phyloP scores from a whole-genome alignment of 2,888 invertebrate species.

The Mythimna pallens region DNA sequence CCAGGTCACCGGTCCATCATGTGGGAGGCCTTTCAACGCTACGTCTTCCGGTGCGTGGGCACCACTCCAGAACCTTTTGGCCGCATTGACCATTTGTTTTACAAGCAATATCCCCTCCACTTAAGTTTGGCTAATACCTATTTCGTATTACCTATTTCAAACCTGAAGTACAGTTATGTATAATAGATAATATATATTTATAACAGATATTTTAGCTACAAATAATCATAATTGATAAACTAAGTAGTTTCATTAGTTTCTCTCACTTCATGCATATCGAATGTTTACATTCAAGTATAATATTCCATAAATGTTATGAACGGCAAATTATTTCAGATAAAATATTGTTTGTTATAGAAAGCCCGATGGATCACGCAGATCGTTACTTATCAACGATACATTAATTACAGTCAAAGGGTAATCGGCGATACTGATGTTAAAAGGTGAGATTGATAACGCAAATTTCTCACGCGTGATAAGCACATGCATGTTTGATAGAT shows the following conservation, averaged over 20 bases:
- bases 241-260: background rate
- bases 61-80: no score
- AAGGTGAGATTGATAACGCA: slow-evolving; percentile 60
- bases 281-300: slow-evolving; percentile 19
- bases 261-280: slow-evolving; percentile 1
- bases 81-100: no score
- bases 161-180: background rate
- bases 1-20: no score
- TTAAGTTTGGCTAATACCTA: no score
- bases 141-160: background rate
- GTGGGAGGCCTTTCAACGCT: no score
- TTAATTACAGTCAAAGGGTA: slow-evolving; percentile 49
- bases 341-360: slow-evolving; percentile 47
- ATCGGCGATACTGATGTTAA: slow-evolving; percentile 65
- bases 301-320: slow-evolving; percentile 12
- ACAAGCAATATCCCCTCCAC: no score
- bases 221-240: background rate
- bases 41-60: no score
- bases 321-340: slow-evolving; percentile 26
- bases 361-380: slow-evolving; percentile 49
- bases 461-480: slow-evolving; percentile 65
- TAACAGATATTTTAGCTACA: background rate
- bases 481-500: slow-evolving; percentile 53
- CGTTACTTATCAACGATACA: slow-evolving; percentile 33
- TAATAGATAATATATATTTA: no score